phyloP scores from a whole-genome alignment of 2,797 vertebrate species.

The Pseudotriccus pelzelni region DNA sequence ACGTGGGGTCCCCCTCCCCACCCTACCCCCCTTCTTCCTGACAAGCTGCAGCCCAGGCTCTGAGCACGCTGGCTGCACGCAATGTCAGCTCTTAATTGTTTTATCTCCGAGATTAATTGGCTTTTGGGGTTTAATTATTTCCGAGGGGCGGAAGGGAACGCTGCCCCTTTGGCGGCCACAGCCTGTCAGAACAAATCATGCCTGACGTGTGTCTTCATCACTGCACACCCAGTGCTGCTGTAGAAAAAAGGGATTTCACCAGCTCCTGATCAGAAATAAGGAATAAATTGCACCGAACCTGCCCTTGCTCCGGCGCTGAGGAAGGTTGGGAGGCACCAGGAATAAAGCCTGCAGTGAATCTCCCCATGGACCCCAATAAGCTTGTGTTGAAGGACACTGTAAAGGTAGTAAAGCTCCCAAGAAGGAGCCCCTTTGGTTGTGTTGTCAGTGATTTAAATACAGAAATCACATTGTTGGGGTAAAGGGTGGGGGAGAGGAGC shows the following conservation, averaged over 20 bases:
- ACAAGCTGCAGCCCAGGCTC: background rate
- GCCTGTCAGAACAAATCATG: background rate
- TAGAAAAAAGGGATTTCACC: background rate
- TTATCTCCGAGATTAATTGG: background rate
- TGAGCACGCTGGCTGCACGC: rapidly evolving
- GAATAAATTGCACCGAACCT: background rate
- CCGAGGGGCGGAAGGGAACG: background rate
- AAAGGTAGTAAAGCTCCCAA: background rate
- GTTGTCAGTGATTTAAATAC: rapidly evolving
- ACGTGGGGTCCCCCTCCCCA: background rate
- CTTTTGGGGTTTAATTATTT: background rate
- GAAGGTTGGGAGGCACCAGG: background rate
- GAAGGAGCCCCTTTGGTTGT: background rate
- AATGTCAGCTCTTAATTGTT: background rate
- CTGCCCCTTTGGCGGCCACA: background rate
- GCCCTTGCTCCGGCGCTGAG: rapidly evolving
- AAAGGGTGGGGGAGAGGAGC: background rate
- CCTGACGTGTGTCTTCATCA: rapidly evolving
- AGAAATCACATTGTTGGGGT: background rate
- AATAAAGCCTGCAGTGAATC: background rate
- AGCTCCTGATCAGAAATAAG: background rate
- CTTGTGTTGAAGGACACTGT: background rate
- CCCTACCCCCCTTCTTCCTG: background rate
- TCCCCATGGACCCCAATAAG: rapidly evolving
- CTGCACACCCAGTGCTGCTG: background rate